Conservation (phyloP, 2,888 invertebrate species). For the Rhyacophila evoluta region DNA sequence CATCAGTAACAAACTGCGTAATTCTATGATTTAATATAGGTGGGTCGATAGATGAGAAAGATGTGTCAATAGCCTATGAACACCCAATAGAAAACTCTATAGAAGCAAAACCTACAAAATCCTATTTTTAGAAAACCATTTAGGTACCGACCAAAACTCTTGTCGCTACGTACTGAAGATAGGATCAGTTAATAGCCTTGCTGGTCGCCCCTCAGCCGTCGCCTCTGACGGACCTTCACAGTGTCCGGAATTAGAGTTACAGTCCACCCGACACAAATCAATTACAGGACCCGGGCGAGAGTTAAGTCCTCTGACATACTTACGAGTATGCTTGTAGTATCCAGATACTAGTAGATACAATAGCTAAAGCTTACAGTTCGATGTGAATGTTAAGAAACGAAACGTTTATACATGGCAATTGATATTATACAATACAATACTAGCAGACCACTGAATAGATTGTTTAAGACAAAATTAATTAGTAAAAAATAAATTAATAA, state of each 20-base stretch:
- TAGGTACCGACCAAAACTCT: neutral
- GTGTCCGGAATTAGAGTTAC: neutral
- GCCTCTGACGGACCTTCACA: slow-evolving; percentile 14
- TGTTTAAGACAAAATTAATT: too few relatives aligned
- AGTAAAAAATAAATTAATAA: too few relatives aligned
- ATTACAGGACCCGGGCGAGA: slow-evolving; percentile 1
- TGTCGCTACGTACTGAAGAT: neutral
- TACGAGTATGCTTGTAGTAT: neutral
- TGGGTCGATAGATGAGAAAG: neutral
- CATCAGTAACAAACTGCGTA: too few relatives aligned
- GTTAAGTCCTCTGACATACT: neutral
- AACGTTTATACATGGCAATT: neutral
- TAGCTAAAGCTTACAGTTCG: neutral
- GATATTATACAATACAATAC: too few relatives aligned
- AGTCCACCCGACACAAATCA: neutral
- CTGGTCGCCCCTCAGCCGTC: neutral
- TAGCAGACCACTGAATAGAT: too few relatives aligned
- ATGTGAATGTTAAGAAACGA: neutral
- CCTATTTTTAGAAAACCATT: slow-evolving; percentile 18
- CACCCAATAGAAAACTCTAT: neutral
- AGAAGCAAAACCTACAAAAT: neutral
- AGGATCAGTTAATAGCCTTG: slow-evolving; percentile 14
- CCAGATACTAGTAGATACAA: neutral
- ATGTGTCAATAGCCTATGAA: neutral
- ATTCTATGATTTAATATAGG: neutral